Base-by-base conservation (phyloP, 2,113 vertebrate genomes). In the Tricholaema leucomelas region DNA sequence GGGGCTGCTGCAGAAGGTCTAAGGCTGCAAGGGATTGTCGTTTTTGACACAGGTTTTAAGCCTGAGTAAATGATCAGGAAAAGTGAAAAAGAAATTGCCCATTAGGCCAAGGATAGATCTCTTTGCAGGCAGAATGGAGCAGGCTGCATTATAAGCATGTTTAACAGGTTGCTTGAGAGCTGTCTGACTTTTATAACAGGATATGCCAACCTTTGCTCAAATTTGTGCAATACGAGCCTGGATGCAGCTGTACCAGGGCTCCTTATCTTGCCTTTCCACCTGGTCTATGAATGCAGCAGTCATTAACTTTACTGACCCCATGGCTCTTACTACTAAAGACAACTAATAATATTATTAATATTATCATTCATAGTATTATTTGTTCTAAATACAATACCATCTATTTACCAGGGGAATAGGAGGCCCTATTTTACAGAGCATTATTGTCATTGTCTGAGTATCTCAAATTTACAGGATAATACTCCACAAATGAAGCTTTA, bases 221-320 rank as follows among this genome's bases (percentile, higher is more conserved):
- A 70, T 91, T 55, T 74, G 28, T 81, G 69, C 86, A 90, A 63
- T 52, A 71, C 12, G 23, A 85, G 46, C 16, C 56, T 56, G 80
- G 38, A 70, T 85, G 69, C 28, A 55, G 23, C 31, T 85, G 16
- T 81, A 91, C 28, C 36, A 55, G 20, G 40, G 25, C 13, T 90
- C 19, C 88, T 93, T 96, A 95, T 95, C 86, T 94, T 74, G 28
- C 46, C 42, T 90, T 92, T 80, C 59, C 90, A 92, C 90, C 82
- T 80, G 79, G 30, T 70, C 55, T 90, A 19, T 73, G 82, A 91
- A 91, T 77, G 36, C 24, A 85, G 60, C 72, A 87, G 48, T 73
- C n/a, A 63, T 95, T 90, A 90, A 83, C 21, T 82, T 91, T 33
- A 46, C 21, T 87, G 23, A 70, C 21, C 50, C 16, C 12, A n/a